These are phyloP conservation scores for Scaptomyza montana DNA, from an alignment of 1,140 invertebrate genomes.

Conservation along the genomic window DNA sequence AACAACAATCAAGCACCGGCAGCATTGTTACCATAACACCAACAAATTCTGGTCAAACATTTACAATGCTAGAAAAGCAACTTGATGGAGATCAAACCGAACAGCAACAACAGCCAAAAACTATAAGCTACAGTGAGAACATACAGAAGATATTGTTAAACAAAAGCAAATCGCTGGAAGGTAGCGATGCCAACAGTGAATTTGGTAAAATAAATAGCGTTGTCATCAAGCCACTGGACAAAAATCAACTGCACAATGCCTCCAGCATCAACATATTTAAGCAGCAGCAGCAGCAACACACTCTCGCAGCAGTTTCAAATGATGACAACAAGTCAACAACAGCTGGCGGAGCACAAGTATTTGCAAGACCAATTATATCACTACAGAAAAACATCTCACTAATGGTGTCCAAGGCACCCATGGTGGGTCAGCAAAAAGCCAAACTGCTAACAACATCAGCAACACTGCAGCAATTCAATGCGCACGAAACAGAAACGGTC, in stretches of 20 bases:
- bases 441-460: constrained; percentile 64
- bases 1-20: constrained; percentile 83
- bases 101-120: constrained; percentile 26
- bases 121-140: constrained; percentile 56
- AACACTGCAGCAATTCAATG: constrained; percentile 39
- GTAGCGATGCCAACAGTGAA: constrained; percentile 33
- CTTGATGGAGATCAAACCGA: constrained; percentile 7
- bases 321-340: constrained; percentile 32
- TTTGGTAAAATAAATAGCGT: constrained; percentile 66
- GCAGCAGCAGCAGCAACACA: constrained; percentile 39
- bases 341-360: constrained; percentile 35
- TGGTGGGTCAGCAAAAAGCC: constrained; percentile 63
- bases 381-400: constrained; percentile 67
- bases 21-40: constrained; percentile 81
- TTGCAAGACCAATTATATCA: constrained; percentile 47
- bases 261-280: constrained; percentile 67
- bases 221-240: constrained; percentile 66
- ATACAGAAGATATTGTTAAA: constrained; percentile 66
- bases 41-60: constrained; percentile 83
- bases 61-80: constrained; percentile 50
- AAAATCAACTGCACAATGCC: constrained; percentile 51
- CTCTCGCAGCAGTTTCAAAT: neutral
- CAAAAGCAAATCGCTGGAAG: constrained; percentile 58
- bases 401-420: constrained; percentile 62
- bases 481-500: constrained; percentile 9